Percentiles rank a stretch among this genome's conserved stretches.
These are phyloP conservation scores for Fringilla coelebs DNA, from an alignment of 2,797 vertebrate genomes.

Conservation along the genomic window DNA sequence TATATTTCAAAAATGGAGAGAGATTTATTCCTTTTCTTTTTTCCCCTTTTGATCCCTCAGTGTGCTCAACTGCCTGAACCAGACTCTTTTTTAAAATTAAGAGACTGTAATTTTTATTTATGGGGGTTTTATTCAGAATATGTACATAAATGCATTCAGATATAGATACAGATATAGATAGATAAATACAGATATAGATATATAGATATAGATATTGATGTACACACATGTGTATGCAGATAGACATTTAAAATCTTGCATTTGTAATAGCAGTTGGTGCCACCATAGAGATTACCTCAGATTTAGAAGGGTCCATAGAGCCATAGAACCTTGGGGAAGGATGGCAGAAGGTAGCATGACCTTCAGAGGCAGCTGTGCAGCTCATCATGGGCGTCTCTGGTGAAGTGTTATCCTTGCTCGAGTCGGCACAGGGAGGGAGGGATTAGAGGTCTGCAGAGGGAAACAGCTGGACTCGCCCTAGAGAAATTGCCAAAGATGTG, in stretches of 20 bases:
- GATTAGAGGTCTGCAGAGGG: conserved; percentile 5
- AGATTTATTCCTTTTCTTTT: background rate
- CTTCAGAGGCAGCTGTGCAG: background rate
- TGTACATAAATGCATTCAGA: background rate
- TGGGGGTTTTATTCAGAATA: background rate
- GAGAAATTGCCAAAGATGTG: conserved; percentile 12
- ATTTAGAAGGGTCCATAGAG: conserved; percentile 7
- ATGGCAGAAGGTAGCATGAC: conserved; percentile 7
- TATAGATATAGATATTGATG: background rate
- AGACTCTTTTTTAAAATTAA: background rate
- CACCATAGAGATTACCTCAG: background rate
- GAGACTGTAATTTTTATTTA: background rate
- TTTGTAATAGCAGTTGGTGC: conserved; percentile 7
- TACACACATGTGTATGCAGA: background rate
- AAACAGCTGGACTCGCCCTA: background rate
- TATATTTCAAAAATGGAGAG: background rate
- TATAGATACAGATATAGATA: background rate
- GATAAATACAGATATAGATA: background rate
- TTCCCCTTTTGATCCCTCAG: background rate
- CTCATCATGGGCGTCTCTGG: background rate
- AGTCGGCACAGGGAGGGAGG: background rate
- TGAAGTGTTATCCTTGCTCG: background rate
- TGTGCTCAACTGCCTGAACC: background rate
- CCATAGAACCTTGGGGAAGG: conserved; percentile 9
- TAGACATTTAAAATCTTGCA: background rate